Conservation (phyloP, 2,888 invertebrate genomes). For the Alcis repandata region DNA sequence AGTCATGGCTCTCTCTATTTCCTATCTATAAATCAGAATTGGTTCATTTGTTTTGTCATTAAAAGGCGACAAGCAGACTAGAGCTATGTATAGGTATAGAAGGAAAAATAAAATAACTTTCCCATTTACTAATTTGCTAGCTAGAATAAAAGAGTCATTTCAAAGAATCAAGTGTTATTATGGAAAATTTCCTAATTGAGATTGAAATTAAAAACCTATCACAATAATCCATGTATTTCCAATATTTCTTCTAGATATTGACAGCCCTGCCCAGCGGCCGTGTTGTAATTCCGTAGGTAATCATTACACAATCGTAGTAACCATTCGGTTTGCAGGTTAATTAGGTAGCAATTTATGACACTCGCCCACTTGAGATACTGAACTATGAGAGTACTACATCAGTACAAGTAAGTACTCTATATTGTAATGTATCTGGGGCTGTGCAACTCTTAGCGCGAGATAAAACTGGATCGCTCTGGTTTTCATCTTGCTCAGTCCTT, state of each 20-base stretch:
- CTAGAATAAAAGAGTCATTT: too few relatives aligned
- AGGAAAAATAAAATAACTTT: too few relatives aligned
- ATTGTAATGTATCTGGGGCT: slow-evolving; percentile 2
- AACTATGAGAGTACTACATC: slow-evolving; percentile 4
- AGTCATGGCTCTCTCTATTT: too few relatives aligned
- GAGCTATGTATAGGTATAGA: too few relatives aligned
- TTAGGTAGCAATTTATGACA: slow-evolving; percentile 30
- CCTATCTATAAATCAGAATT: too few relatives aligned
- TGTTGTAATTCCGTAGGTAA: slow-evolving; percentile 26
- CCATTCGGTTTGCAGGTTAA: slow-evolving; percentile 29
- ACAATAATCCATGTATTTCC: background rate
- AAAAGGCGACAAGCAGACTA: too few relatives aligned
- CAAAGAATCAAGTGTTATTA: background rate
- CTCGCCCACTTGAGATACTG: slow-evolving; percentile 17
- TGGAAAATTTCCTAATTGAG: background rate
- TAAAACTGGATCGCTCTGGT: too few relatives aligned
- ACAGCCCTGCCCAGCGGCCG: slow-evolving; percentile 13
- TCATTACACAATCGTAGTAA: slow-evolving; percentile 32
- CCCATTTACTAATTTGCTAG: too few relatives aligned
- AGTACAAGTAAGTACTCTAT: background rate
- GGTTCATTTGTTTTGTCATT: too few relatives aligned
- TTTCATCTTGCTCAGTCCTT: too few relatives aligned
- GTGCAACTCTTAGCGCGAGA: too few relatives aligned
- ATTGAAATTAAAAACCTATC: slow-evolving; percentile 2
- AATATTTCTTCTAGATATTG: slow-evolving; percentile 2